A percentile compares a stretch with the other conserved stretches of the same genome.
phyloP scores from a whole-genome alignment of 2,888 invertebrate genomes.

The Embidobia sp. region DNA sequence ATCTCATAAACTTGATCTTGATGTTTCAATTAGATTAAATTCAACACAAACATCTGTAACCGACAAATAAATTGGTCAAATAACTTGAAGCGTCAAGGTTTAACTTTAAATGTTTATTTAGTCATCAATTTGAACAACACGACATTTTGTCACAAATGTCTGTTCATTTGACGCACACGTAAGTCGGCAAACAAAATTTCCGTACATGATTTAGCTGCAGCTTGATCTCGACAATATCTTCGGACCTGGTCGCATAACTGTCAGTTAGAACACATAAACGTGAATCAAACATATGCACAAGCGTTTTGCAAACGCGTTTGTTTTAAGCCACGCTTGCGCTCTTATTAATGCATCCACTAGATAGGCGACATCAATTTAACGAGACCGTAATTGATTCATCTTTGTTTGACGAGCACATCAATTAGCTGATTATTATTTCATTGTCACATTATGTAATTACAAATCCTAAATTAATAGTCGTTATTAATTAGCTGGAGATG shows the following conservation, averaged over 20 bases:
- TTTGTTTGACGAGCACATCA: constrained; percentile 50
- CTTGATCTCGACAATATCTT: constrained; percentile 50
- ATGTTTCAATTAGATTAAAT: no score
- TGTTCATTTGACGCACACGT: constrained; percentile 18
- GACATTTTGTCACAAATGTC: constrained; percentile 30
- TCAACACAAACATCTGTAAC: not conserved
- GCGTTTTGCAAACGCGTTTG: constrained; percentile 41
- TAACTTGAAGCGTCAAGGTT: no score
- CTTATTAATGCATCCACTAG: constrained; percentile 36
- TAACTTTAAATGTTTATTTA: constrained; percentile 34
- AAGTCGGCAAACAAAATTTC: constrained; percentile 26
- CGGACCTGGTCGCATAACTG: constrained; percentile 58
- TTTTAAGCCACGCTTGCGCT: constrained; percentile 4
- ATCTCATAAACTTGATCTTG: no score
- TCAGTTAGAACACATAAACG: constrained; percentile 62
- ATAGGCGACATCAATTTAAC: constrained; percentile 52
- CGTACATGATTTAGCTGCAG: constrained; percentile 43
- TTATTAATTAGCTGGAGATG: constrained; percentile 34
- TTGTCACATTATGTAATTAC: constrained; percentile 47
- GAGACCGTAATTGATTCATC: constrained; percentile 51
- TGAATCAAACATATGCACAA: constrained; percentile 58
- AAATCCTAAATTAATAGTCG: constrained; percentile 23
- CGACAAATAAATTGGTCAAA: not conserved
- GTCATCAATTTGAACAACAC: not conserved
- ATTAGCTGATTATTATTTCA: constrained; percentile 53